Evolutionary conservation across 2,113 vertebrate species (phyloP).

Genomic region (Pollachius pollachius): DNA sequence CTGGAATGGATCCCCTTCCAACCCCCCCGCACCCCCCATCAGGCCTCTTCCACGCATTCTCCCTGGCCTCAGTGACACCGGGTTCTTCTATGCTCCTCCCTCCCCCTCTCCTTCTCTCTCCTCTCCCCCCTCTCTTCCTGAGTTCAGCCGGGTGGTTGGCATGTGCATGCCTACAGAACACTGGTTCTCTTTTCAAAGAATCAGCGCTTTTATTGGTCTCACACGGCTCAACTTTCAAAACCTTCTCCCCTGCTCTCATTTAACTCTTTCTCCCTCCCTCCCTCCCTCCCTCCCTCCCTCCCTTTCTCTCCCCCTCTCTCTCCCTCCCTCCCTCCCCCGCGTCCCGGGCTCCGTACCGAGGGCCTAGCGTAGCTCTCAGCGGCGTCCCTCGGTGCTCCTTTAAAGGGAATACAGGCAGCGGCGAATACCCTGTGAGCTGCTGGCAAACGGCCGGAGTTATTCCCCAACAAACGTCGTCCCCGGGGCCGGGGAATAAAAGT

Average conservation of each 20-base stretch:
- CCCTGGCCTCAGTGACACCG: background rate
- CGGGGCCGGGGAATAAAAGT: no score
- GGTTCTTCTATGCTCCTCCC: background rate
- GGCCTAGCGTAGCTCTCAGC: no score
- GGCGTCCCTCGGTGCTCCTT: no score
- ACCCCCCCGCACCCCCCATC: background rate
- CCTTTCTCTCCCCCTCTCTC: background rate
- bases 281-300: slow-evolving; percentile 22
- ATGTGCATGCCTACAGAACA: slow-evolving; percentile 44
- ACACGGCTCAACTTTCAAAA: slow-evolving; percentile 55
- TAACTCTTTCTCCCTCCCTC: slow-evolving; percentile 60
- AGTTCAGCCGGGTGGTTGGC: slow-evolving; percentile 34
- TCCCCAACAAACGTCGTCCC: no score
- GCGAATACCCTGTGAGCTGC: no score
- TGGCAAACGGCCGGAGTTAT: no score
- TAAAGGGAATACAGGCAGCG: no score
- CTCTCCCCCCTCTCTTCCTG: slow-evolving; percentile 39
- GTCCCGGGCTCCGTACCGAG: no score
- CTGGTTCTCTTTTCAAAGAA: slow-evolving; percentile 51
- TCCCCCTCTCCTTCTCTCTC: slow-evolving; percentile 13
- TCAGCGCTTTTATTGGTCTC: slow-evolving; percentile 66
- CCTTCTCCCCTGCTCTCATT: slow-evolving; percentile 51
- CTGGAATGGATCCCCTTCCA: slow-evolving; percentile 56
- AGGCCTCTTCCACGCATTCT: slow-evolving; percentile 7
- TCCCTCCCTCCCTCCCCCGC: slow-evolving; percentile 43